Evolutionary conservation across 1,140 invertebrate genomes (phyloP), one percentile per base, ranked within the genome.

Genomic region (Globodera rostochiensis): DNA sequence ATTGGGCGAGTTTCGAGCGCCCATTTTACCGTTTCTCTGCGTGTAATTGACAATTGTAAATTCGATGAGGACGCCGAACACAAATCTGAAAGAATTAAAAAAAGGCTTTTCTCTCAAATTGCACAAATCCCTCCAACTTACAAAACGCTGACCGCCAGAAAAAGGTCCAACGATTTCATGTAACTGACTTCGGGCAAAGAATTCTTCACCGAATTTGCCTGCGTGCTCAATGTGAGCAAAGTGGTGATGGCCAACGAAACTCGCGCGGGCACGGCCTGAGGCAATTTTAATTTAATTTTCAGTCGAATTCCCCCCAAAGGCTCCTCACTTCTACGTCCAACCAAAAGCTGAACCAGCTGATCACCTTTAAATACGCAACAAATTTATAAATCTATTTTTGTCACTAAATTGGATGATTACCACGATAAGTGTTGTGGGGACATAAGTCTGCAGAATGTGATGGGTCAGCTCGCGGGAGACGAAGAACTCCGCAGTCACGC

Each of bases 391-490:
- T 36, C 19, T 6, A 53, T 66, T 46, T 15, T n/a, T n/a, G 4
- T 46, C 45, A 77, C 9, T n/a, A 83, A n/a, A 64, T 47, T 77
- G 46, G 64, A 69, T 46, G 80, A 73, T 15, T 57, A 53, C 36
- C 53, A 60, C 46, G 60, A 82, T 53, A 5, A 80, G 74, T 82
- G 53, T 93, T 3, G 94, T 95, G 0, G 94, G 94, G 0, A 94
- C 94, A 90, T 95, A 95, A 1, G 94, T 95, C 89, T 95, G 94
- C 82, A 95, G 94, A 7, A 95, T 90, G 88, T 83, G 94, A 89
- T 95, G 94, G 9, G 94, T 94, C 45, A 95, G 94, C 90, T 95
- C 94, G n/a, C 95, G 92, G 86, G 95, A 94, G 84, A 95, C 95
- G 79, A 93, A 92, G 87, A 95, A 94, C 89, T 93, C 94, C 0